These are phyloP conservation scores for Antechinus stuartii DNA, from an alignment of 2,113 vertebrate species.

Conservation along the genomic window DNA sequence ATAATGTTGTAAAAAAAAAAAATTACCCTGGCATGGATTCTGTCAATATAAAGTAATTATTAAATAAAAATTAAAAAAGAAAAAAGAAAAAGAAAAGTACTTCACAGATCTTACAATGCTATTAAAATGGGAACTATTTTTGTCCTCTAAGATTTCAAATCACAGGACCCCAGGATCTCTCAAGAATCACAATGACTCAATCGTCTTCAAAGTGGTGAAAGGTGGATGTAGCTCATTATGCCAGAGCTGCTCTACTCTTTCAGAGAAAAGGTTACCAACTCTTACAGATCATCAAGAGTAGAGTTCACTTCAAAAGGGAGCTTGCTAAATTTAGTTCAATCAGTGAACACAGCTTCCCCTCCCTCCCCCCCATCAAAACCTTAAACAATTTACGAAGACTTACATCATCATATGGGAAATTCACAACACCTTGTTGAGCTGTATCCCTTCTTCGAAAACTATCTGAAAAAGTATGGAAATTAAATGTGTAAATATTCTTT, in stretches of 20 bases:
- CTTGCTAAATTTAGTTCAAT: not conserved
- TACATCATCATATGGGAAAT: constrained; percentile 96
- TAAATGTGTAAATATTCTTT: constrained; percentile 18
- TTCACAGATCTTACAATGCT: not conserved
- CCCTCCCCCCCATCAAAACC: not conserved
- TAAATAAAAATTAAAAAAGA: too few species aligned
- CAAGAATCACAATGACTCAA: not conserved
- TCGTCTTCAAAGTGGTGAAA: not conserved
- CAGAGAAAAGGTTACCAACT: not conserved
- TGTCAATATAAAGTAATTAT: too few species aligned
- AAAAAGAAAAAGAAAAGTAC: not conserved
- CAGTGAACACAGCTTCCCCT: not conserved
- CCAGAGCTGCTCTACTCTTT: not conserved
- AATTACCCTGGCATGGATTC: too few species aligned
- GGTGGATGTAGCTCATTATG: not conserved
- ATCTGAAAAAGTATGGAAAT: constrained; percentile 84
- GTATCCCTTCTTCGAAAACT: constrained; percentile 92
- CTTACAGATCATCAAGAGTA: not conserved
- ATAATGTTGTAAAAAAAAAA: too few species aligned
- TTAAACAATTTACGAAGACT: constrained; percentile 78
- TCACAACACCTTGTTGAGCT: constrained; percentile 88
- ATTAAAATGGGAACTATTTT: not conserved
- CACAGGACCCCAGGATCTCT: not conserved
- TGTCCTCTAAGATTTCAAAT: not conserved
- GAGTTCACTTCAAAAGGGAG: constrained; percentile 13